phyloP scores from a whole-genome alignment of 2,797 vertebrate genomes.

The Neosilurus mollespiculum region DNA sequence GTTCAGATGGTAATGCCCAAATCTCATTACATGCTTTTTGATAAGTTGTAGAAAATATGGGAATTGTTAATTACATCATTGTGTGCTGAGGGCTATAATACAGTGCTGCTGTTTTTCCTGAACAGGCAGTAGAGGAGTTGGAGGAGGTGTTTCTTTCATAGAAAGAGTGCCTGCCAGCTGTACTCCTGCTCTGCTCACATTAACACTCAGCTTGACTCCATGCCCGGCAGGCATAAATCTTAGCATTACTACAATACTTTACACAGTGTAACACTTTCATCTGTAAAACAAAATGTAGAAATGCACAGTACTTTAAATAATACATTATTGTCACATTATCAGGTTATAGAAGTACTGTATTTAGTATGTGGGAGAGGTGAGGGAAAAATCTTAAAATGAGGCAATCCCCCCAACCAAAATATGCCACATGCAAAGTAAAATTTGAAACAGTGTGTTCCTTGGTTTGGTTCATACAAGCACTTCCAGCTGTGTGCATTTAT shows the following conservation, averaged over 20 bases:
- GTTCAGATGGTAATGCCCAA: background rate
- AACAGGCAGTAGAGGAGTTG: slow-evolving; percentile 14
- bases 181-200: slow-evolving; percentile 36
- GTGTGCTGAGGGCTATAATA: slow-evolving; percentile 10
- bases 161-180: slow-evolving; percentile 24
- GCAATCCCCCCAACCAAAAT: background rate
- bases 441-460: slow-evolving; percentile 44
- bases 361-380: slow-evolving; percentile 3
- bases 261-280: background rate
- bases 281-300: background rate
- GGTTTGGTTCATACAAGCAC: slow-evolving; percentile 40
- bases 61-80: background rate
- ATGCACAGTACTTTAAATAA: background rate
- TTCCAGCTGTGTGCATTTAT: slow-evolving; percentile 57
- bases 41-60: background rate
- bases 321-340: background rate
- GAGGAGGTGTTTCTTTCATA: slow-evolving; percentile 27
- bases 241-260: background rate
- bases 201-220: slow-evolving; percentile 47
- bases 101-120: slow-evolving; percentile 22
- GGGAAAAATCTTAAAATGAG: slow-evolving; percentile 2
- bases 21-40: background rate
- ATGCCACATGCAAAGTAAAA: slow-evolving; percentile 33
- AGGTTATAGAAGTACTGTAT: background rate
- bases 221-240: slow-evolving; percentile 38